Percentiles rank a stretch among this genome's conserved stretches.
Conservation (phyloP, 2,113 vertebrate genomes). For the Psophia crepitans region DNA sequence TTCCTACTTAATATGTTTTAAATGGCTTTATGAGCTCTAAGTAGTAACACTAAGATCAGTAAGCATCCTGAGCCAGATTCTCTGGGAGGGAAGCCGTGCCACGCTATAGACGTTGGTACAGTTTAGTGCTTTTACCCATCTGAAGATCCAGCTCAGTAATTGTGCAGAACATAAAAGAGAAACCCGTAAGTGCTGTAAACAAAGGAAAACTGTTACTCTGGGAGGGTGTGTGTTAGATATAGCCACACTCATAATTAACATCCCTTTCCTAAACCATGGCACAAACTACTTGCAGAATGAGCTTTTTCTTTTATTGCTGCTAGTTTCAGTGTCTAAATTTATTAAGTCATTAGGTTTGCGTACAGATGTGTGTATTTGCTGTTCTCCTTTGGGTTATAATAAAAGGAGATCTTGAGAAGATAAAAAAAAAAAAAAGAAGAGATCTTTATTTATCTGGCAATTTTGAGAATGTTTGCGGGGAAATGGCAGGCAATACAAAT, state of each 20-base stretch:
- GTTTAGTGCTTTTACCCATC: neutral
- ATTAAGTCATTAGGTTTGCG: slow-evolving; percentile 28
- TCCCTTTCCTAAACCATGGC: slow-evolving; percentile 11
- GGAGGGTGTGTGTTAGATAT: slow-evolving; percentile 12
- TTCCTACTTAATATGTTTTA: slow-evolving; percentile 16
- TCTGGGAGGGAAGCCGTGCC: neutral
- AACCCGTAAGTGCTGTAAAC: slow-evolving; percentile 46
- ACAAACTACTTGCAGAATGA: slow-evolving; percentile 36
- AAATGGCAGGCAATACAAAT: neutral
- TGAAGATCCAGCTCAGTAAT: slow-evolving; percentile 22
- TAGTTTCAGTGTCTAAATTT: slow-evolving; percentile 51
- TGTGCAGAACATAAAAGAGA: slow-evolving; percentile 30
- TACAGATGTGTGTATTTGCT: slow-evolving; percentile 16
- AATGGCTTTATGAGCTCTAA: neutral
- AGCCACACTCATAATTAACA: slow-evolving; percentile 48
- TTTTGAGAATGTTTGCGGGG: neutral
- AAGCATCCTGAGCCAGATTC: neutral
- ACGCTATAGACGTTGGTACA: neutral
- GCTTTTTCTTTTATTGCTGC: slow-evolving; percentile 34
- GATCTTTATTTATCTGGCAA: neutral
- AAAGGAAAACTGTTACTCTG: slow-evolving; percentile 48
- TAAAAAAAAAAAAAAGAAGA: neutral
- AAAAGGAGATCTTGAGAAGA: neutral
- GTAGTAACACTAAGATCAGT: neutral
- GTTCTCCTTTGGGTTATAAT: slow-evolving; percentile 3